Base-by-base conservation (phyloP, 2,888 invertebrate genomes). In the Stegana nigrithorax region DNA sequence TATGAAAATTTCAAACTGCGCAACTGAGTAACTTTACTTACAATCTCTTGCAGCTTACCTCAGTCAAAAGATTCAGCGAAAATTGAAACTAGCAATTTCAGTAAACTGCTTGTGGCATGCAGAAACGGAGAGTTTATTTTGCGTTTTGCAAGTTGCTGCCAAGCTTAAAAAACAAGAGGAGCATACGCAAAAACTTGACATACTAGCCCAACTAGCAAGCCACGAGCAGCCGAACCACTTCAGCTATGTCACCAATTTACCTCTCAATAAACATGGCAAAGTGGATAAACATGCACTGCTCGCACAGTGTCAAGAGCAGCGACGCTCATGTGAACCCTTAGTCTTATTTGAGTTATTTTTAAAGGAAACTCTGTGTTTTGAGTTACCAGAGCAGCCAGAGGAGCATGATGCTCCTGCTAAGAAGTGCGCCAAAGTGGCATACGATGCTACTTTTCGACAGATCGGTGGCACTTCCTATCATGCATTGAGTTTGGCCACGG, bases 261-360 rank as follows among this genome's bases (percentile, higher is more conserved):
- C 91, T 47, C 83, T 89, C 19, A 92, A 90, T 61, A 71, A 81
- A 4, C 91, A 93, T 85, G 93, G 93, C n/a, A 93, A 93, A 87
- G 84, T 91, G 62, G 76, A 81, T 67, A 67, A 66, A 6, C 47
- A 64, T 2, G 27, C 60, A 6, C 57, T 70, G 6, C 23, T 62
- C n/a, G 7, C 3, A 14, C 44, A 19, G 26, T 67, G 25, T 23
- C 10, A 12, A n/a, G 23, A 32, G 12, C 25, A 36, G 2, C 1
- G 4, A 12, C 10, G 14, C 5, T 17, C 10, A 42, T 84, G 88
- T 59, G 86, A 87, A 45, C 87, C 88, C 25, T 73, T 62, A 1
- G 14, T 88, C 60, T 86, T 91, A 53, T 81, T 91, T 27, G 87
- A 88, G 27, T 83, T 87, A 69, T 84, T 91, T 58, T 80, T 92